phyloP scores from a whole-genome alignment of 2,113 vertebrate species.

The Sturnus vulgaris region DNA sequence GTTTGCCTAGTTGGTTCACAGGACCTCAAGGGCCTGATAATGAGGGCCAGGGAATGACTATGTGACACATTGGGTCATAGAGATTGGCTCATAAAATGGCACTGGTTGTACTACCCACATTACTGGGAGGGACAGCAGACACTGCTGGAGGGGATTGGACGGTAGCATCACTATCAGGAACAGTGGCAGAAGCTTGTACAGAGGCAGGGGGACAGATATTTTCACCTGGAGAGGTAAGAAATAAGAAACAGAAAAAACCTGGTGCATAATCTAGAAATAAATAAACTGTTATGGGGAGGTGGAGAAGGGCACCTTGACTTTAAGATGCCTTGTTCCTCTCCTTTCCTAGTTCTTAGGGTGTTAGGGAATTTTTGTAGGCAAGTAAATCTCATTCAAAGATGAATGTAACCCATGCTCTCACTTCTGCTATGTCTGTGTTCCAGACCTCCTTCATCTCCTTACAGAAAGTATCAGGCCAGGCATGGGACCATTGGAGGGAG shows the following conservation, averaged over 20 bases:
- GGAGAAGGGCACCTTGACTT: background rate
- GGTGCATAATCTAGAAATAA: background rate
- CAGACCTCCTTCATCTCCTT: background rate
- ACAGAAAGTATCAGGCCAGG: background rate
- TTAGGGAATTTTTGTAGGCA: background rate
- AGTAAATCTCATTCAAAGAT: background rate
- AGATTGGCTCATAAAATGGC: background rate
- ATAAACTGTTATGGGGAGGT: background rate
- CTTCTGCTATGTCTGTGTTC: background rate
- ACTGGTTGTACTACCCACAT: background rate
- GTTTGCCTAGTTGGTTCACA: background rate
- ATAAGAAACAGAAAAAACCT: background rate
- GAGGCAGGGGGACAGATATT: background rate
- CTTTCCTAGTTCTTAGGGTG: background rate
- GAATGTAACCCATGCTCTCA: background rate
- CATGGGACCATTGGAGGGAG: slow-evolving; percentile 77
- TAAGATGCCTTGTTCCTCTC: background rate
- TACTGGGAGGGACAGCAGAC: background rate
- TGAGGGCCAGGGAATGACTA: background rate
- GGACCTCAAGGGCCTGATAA: background rate
- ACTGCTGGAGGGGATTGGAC: background rate
- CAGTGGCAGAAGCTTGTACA: background rate
- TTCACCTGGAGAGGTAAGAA: background rate
- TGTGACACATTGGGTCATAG: fast-evolving
- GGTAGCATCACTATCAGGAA: background rate